Evolutionary conservation across 2,797 vertebrate species (phyloP).

Genomic region (Poecilia gillii): DNA sequence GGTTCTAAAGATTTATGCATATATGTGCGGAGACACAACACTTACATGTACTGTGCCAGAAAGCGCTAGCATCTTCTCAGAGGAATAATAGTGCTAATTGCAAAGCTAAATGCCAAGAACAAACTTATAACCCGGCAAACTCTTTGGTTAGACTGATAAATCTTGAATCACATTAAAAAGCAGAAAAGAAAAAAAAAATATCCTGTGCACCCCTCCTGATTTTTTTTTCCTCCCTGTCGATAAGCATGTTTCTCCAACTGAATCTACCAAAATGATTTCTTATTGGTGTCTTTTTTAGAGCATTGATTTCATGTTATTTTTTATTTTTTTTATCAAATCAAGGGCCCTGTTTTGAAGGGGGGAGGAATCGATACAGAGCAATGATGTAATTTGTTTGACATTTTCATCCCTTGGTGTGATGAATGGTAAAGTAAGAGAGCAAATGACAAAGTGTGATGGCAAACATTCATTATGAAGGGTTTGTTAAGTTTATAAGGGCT

Average conservation of each 20-base stretch:
- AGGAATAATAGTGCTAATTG: conserved; percentile 62
- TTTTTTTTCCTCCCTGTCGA: conserved; percentile 42
- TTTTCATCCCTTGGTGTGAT: conserved; percentile 75
- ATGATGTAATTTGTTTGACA: conserved; percentile 80
- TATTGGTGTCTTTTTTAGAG: conserved; percentile 71
- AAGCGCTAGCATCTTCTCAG: conserved; percentile 42
- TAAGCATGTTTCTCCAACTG: conserved; percentile 52
- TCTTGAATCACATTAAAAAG: not conserved
- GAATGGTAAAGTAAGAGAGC: conserved; percentile 56
- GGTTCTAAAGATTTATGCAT: conserved; percentile 54
- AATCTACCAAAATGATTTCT: conserved; percentile 62
- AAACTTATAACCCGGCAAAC: conserved; percentile 20
- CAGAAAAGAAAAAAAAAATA: not conserved
- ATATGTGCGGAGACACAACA: conserved; percentile 60
- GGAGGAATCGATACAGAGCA: conserved; percentile 74
- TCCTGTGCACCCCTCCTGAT: not conserved
- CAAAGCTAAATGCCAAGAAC: conserved; percentile 45
- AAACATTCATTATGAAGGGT: conserved; percentile 36
- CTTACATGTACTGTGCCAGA: conserved; percentile 39
- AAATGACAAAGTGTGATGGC: conserved; percentile 57
- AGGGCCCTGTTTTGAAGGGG: conserved; percentile 53
- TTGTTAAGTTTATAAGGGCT: conserved; percentile 18
- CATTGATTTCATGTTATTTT: conserved; percentile 70
- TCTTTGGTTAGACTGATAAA: conserved; percentile 15
- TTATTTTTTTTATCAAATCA: conserved; percentile 76